Conservation (phyloP, 1,140 invertebrate genomes). For the Condylostylus longicornis region DNA sequence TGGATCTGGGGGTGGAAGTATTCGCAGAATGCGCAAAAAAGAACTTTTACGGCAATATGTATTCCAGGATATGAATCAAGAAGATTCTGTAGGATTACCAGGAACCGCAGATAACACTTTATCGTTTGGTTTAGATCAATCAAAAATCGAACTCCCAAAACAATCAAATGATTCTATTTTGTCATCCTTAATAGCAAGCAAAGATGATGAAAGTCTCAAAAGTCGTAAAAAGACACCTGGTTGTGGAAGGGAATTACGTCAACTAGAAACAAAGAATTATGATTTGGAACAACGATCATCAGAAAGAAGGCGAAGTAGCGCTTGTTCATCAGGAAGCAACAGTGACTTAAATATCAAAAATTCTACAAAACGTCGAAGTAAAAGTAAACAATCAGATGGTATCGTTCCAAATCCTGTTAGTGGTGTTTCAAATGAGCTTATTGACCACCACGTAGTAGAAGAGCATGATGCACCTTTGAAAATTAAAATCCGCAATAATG, state of each 20-base stretch:
- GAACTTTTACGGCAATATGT: constrained; percentile 72
- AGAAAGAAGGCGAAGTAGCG: constrained; percentile 34
- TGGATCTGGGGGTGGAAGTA: constrained; percentile 46
- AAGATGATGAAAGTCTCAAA: too few species aligned
- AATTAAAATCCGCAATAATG: constrained; percentile 58
- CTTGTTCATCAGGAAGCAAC: constrained; percentile 31
- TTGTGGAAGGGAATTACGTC: neutral
- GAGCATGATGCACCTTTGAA: constrained; percentile 40
- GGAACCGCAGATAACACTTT: constrained; percentile 42
- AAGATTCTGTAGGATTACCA: constrained; percentile 24
- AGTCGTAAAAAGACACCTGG: constrained; percentile 13
- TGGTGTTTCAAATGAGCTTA: neutral
- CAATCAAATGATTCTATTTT: constrained; percentile 11
- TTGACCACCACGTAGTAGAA: constrained; percentile 31
- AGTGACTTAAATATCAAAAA: constrained; percentile 20
- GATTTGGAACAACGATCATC: constrained; percentile 11
- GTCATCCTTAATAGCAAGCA: too few species aligned
- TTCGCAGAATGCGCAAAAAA: constrained; percentile 76
- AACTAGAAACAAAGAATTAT: too few species aligned
- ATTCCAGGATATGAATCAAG: constrained; percentile 48
- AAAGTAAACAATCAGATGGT: constrained; percentile 29
- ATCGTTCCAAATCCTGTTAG: neutral
- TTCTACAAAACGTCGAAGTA: constrained; percentile 39
- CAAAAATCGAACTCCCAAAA: constrained; percentile 33
- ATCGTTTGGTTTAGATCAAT: too few species aligned